Evolutionary conservation across 2,797 vertebrate species (phyloP), one percentile per base, ranked within the genome.

Genomic region (Coregonus suidteri): DNA sequence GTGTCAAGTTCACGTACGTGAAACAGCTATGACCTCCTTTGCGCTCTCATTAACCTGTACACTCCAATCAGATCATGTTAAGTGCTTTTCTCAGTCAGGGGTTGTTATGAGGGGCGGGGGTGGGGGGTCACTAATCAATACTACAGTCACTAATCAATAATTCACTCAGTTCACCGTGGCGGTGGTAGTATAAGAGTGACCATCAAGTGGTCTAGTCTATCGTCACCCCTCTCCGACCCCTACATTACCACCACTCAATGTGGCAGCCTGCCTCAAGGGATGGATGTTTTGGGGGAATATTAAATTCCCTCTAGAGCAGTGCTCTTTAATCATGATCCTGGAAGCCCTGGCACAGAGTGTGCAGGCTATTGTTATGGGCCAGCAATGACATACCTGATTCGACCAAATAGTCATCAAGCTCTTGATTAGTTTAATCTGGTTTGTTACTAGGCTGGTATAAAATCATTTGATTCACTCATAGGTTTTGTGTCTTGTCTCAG

Each of bases 41-140:
- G 25, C n/a, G 31, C 68, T 54, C 35, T 80, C 77, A 31, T 77
- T 77, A 30, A 77, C 52, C 84, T 85, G 82, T 83, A 76, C 81
- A 64, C 77, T 85, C 77, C 76, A 83, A 82, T 84, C 83, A 85
- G 72, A 83, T 88, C 85, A 88, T 73, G 79, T 74, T 78, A 87
- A 87, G 85, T 87, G 87, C 75, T 82, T 85, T 52, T 73, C 70
- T 74, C 67, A 64, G 78, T 72, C 4, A 0, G 73, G 62, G 13
- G 72, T 53, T 20, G 67, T 64, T 37, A n/a, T 70, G 68, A 62
- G 11, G 56, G 20, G 31, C 3, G 25, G 25, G 25, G 25, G 25
- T 25, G 25, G 25, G 25, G 25, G 25, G 25, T 25, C 25, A 25
- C 25, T 25, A 25, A 25, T 25, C 25, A 25, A 25, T 25, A 25